Evolutionary conservation across 1,140 invertebrate species (phyloP).

Genomic region (Drosophila punjabiensis): DNA sequence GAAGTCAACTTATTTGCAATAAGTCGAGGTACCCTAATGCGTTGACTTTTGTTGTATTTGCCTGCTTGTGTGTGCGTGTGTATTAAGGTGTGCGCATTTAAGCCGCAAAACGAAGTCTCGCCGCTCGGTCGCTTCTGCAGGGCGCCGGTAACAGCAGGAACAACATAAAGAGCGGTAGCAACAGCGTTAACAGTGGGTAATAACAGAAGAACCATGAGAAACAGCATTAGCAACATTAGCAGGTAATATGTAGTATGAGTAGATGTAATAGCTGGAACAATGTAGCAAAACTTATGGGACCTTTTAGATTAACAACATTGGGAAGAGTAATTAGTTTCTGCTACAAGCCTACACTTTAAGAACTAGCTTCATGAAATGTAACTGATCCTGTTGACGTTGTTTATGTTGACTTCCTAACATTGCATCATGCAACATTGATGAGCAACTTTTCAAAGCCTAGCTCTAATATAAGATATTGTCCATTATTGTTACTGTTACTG

Average conservation of each 20-base stretch:
- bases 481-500: neutral
- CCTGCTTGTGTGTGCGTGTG: slow-evolving; percentile 13
- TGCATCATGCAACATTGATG: neutral
- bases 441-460: neutral
- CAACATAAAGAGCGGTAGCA: slow-evolving; percentile 6
- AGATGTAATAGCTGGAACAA: neutral
- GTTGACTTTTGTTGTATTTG: slow-evolving; percentile 14
- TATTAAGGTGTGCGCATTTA: slow-evolving; percentile 61
- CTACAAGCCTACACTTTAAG: neutral
- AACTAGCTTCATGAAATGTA: too few species aligned
- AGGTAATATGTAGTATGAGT: neutral
- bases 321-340: neutral
- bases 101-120: slow-evolving; percentile 78
- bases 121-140: slow-evolving; percentile 49
- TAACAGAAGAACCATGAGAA: neutral
- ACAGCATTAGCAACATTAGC: neutral
- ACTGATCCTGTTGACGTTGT: neutral
- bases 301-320: neutral
- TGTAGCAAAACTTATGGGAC: neutral
- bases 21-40: slow-evolving; percentile 63
- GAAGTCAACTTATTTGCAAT: slow-evolving; percentile 43
- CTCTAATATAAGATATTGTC: neutral
- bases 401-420: neutral
- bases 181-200: neutral
- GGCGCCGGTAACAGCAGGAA: slow-evolving; percentile 45